These are phyloP conservation scores for Hippoglossus stenolepis DNA, from an alignment of 2,113 vertebrate species.

Conservation along the genomic window DNA sequence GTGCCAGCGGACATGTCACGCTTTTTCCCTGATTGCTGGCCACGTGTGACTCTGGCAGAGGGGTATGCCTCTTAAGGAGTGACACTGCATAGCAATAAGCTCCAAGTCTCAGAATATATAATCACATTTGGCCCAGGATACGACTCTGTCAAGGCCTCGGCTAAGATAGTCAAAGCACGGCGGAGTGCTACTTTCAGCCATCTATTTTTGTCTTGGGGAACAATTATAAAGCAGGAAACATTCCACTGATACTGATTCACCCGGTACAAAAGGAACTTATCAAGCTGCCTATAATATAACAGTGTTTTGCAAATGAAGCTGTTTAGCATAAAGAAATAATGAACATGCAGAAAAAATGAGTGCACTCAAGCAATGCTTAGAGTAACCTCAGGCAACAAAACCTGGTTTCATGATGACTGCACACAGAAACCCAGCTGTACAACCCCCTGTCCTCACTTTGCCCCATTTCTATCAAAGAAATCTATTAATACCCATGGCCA, in stretches of 20 bases:
- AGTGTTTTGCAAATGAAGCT: constrained; percentile 15
- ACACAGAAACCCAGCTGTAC: constrained; percentile 35
- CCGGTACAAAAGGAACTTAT: background rate
- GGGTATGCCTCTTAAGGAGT: constrained; percentile 61
- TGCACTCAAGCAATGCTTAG: constrained; percentile 27
- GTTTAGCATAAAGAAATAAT: constrained; percentile 47
- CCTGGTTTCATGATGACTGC: constrained; percentile 38
- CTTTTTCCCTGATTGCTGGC: constrained; percentile 67
- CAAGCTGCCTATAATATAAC: background rate
- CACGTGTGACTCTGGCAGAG: constrained; percentile 68
- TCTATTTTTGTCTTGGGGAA: constrained; percentile 31
- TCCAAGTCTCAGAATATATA: constrained; percentile 57
- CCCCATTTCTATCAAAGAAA: constrained; percentile 6
- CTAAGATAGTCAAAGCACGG: constrained; percentile 24
- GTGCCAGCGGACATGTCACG: constrained; percentile 80
- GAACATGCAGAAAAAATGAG: constrained; percentile 40
- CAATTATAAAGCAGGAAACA: constrained; percentile 21
- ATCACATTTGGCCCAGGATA: constrained; percentile 62
- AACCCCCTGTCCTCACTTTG: background rate
- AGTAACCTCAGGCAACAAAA: constrained; percentile 56
- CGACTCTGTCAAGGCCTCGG: constrained; percentile 21
- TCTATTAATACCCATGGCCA: constrained; percentile 38
- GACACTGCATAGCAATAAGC: constrained; percentile 65
- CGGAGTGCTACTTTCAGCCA: constrained; percentile 30
- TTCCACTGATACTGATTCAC: background rate